Base-by-base conservation (phyloP, 2,797 vertebrate genomes). In the Xyrichtys novacula region DNA sequence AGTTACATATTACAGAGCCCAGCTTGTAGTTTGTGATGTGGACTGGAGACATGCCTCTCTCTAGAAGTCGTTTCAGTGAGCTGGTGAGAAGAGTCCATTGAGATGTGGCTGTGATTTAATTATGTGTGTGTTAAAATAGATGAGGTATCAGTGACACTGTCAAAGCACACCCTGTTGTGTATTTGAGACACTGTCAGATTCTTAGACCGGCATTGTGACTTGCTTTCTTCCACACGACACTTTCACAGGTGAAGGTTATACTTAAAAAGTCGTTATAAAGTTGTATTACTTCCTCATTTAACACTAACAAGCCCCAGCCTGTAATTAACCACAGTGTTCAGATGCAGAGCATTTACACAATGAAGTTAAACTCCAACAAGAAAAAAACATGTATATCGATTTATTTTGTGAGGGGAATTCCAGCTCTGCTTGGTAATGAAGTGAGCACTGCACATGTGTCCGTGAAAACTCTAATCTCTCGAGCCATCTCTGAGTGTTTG, bases 51-150 rank as follows among this genome's bases (percentile, higher is more conserved):
- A 54, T n/a, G 65, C 67, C 58, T 83, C 62, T 84, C 56, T 81
- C 78, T 53, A 72, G 65, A 55, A 84, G 78, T 49, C 54, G 58
- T 65, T 74, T 83, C 39, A 74, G 47, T 68, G 26, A 77, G 73
- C 65, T 52, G 60, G 56, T 81, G 54, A 66, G 68, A 79, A 61
- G 54, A 76, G 54, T 66, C 40, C 42, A 47, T 56, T 87, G 34
- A 68, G 68, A 86, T 76, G 55, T 49, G 61, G 40, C 49, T 74
- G 76, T 78, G 76, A 89, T 82, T 85, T 83, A 79, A 84, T 84
- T 75, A 74, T 68, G 60, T 36, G 7, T 70, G 67, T 78, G 82
- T 77, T 68, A 74, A 81, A 84, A 82, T 76, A 68, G 78, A 84
- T 61, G 4, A 43, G 48, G 65, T 57, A 28, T 80, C 61, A 47